These are phyloP conservation scores for Coboldia fuscipes DNA, from an alignment of 1,140 invertebrate species.

Conservation along the genomic window DNA sequence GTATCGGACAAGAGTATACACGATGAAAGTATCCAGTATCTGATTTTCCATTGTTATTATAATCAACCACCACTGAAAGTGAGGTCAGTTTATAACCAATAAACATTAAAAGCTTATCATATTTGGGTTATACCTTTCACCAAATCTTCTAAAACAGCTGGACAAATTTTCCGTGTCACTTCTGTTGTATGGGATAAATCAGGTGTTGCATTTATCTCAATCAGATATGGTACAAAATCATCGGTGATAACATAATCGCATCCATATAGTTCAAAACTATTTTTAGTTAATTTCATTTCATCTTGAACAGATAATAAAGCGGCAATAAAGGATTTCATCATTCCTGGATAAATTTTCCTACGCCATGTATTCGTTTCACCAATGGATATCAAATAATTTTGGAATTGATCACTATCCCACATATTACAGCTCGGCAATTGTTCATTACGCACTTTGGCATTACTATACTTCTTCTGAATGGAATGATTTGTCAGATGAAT, in stretches of 20 bases:
- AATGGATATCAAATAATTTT: slow-evolving; percentile 32
- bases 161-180: slow-evolving; percentile 55
- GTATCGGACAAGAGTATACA: no score
- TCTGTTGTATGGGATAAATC: slow-evolving; percentile 56
- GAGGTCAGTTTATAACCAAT: no score
- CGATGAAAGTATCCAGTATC: no score
- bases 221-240: slow-evolving; percentile 64
- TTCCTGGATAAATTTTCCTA: slow-evolving; percentile 54
- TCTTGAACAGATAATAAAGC: slow-evolving; percentile 46
- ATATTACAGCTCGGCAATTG: slow-evolving; percentile 52
- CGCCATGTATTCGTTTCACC: slow-evolving; percentile 26
- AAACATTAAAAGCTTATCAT: no score
- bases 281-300: slow-evolving; percentile 40
- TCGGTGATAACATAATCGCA: slow-evolving; percentile 72
- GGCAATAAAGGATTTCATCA: slow-evolving; percentile 56
- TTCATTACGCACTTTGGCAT: slow-evolving; percentile 27
- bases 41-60: no score
- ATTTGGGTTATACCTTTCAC: slow-evolving; percentile 83
- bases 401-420: slow-evolving; percentile 58
- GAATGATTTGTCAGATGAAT: slow-evolving; percentile 78
- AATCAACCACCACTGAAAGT: no score
- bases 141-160: slow-evolving; percentile 54
- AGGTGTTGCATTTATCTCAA: slow-evolving; percentile 76
- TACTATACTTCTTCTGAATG: slow-evolving; percentile 59
- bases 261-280: slow-evolving; percentile 69